phyloP scores from a whole-genome alignment of 2,113 vertebrate genomes.

The Callocephalon fimbriatum region DNA sequence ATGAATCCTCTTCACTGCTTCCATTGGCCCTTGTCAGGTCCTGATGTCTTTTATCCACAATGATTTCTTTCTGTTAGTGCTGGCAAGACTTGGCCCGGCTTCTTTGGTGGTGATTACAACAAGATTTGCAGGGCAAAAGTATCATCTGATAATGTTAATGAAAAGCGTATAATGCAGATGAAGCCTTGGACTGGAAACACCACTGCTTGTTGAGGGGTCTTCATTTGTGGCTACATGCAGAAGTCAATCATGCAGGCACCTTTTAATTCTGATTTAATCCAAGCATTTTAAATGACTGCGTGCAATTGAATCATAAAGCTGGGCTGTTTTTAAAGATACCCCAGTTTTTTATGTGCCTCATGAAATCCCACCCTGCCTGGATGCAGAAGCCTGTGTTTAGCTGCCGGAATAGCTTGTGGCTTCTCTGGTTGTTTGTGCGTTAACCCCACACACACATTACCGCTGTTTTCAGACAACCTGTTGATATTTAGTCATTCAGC shows the following conservation, averaged over 20 bases:
- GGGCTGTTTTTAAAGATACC: not conserved
- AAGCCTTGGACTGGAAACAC: not conserved
- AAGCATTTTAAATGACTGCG: not conserved
- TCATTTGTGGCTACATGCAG: not conserved
- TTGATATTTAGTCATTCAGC: not conserved
- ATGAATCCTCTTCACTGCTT: not conserved
- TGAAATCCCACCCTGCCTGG: not conserved
- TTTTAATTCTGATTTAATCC: conserved; percentile 20
- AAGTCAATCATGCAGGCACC: not conserved
- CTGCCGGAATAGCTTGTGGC: not conserved
- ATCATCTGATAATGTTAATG: not conserved
- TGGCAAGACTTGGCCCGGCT: not conserved
- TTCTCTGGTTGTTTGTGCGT: conserved; percentile 18
- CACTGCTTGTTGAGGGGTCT: not conserved
- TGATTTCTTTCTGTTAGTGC: not conserved
- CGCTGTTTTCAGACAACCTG: not conserved
- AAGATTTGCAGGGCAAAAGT: not conserved
- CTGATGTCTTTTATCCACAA: not conserved
- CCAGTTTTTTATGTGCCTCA: not conserved
- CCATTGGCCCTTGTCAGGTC: not conserved
- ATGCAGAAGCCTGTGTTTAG: conserved; percentile 24
- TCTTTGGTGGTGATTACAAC: not conserved
- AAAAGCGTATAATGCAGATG: not conserved
- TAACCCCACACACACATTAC: not conserved
- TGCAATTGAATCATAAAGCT: not conserved